Percentiles rank a stretch among this genome's conserved stretches.
Evolutionary conservation across 2,888 invertebrate genomes (phyloP).

Genomic region (Amblyjoppa proteus): DNA sequence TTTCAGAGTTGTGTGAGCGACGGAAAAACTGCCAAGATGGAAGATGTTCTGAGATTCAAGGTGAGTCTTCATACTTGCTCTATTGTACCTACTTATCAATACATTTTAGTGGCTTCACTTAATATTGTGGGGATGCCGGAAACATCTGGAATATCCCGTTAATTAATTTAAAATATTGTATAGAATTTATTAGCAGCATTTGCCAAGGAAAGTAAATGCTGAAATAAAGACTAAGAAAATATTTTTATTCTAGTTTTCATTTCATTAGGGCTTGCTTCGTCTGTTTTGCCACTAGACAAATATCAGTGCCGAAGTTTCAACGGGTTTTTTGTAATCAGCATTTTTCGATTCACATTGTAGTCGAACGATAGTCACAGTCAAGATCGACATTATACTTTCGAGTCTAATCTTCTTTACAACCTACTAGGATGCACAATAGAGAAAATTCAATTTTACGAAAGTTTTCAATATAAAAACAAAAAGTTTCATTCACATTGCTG

Average conservation of each 20-base stretch:
- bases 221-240: background rate
- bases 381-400: conserved; percentile 12
- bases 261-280: conserved; percentile 13
- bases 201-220: background rate
- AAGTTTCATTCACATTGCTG: background rate
- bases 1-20: conserved; percentile 98
- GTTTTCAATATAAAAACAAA: conserved; percentile 23
- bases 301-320: background rate
- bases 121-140: background rate
- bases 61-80: conserved; percentile 85
- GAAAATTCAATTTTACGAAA: conserved; percentile 7
- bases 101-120: conserved; percentile 33
- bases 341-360: conserved; percentile 3
- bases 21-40: conserved; percentile 97
- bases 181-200: conserved; percentile 12
- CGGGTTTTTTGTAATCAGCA: background rate
- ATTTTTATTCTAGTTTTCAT: background rate
- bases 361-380: conserved; percentile 19
- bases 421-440: conserved; percentile 11
- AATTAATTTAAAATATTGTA: conserved; percentile 31
- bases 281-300: background rate
- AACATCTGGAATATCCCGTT: background rate
- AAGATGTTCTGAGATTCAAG: conserved; percentile 97
- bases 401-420: background rate
- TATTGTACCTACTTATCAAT: conserved; percentile 1